Conservation (phyloP, 2,888 invertebrate genomes). For the Clistopyga incitator region DNA sequence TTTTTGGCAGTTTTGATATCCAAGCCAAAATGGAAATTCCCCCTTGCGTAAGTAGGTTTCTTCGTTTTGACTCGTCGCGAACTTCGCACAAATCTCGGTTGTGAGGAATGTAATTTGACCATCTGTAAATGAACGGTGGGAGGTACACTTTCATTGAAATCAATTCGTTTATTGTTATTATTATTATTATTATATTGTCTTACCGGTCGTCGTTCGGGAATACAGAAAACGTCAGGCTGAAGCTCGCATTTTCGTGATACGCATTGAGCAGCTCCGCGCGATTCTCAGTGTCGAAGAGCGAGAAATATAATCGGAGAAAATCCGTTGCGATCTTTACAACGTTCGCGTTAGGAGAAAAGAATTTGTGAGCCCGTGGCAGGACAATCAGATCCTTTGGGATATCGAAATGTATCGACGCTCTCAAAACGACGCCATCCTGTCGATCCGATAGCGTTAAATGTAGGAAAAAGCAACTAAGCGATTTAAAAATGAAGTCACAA, state of each 20-base stretch:
- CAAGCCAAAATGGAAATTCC: slow-evolving; percentile 92
- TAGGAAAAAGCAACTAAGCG: background rate
- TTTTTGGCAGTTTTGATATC: slow-evolving; percentile 93
- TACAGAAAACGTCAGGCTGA: slow-evolving; percentile 86
- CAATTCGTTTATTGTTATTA: no score
- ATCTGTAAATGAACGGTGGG: slow-evolving; percentile 82
- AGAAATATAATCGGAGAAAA: slow-evolving; percentile 94
- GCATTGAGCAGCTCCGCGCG: slow-evolving; percentile 93
- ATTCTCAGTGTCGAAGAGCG: slow-evolving; percentile 92
- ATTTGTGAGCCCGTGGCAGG: slow-evolving; percentile 90
- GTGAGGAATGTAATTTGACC: slow-evolving; percentile 87
- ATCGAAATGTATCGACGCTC: slow-evolving; percentile 95
- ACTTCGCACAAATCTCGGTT: slow-evolving; percentile 89
- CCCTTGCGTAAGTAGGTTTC: slow-evolving; percentile 90
- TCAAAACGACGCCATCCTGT: slow-evolving; percentile 93
- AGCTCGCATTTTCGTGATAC: slow-evolving; percentile 93
- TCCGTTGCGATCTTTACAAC: slow-evolving; percentile 90
- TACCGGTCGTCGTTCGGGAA: slow-evolving; percentile 71
- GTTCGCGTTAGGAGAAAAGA: slow-evolving; percentile 86
- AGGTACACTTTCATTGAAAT: slow-evolving; percentile 8
- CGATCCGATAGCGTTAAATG: background rate
- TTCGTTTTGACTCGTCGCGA: slow-evolving; percentile 87
- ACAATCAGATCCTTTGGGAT: slow-evolving; percentile 88
- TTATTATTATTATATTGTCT: slow-evolving; percentile 51
- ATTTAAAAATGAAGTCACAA: background rate